A percentile compares a stretch with the other conserved stretches of the same genome.
phyloP scores from a whole-genome alignment of 1,140 invertebrate genomes.

The Heliothis subflexa region DNA sequence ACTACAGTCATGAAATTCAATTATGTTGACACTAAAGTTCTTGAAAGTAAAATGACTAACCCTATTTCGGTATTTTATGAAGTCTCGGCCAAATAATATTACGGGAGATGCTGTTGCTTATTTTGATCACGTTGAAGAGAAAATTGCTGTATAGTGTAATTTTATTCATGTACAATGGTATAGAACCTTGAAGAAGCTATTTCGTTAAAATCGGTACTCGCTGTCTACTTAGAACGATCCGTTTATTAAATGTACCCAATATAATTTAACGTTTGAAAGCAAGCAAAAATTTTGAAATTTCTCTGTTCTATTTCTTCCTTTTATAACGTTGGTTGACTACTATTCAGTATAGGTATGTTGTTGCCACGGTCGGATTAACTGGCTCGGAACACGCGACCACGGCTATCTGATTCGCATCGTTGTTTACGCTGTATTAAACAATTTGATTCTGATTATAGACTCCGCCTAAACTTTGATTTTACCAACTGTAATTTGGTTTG shows the following conservation, averaged over 20 bases:
- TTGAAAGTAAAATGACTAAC: conserved; percentile 44
- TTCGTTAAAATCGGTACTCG: not conserved
- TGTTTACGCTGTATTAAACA: conserved; percentile 81
- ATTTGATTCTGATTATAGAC: conserved; percentile 81
- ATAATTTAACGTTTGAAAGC: too few species aligned
- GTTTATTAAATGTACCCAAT: not conserved
- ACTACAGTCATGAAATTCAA: conserved; percentile 87
- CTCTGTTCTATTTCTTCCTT: conserved; percentile 63
- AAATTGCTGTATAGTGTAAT: not conserved
- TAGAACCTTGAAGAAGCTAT: not conserved
- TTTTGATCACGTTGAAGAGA: not conserved
- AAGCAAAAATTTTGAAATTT: conserved; percentile 14
- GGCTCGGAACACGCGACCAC: conserved; percentile 70
- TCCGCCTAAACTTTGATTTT: conserved; percentile 57
- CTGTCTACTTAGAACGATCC: not conserved
- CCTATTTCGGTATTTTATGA: conserved; percentile 35
- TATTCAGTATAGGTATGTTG: conserved; percentile 39
- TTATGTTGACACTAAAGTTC: conserved; percentile 52
- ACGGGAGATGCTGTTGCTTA: not conserved
- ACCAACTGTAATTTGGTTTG: conserved; percentile 38
- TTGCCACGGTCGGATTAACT: conserved; percentile 67
- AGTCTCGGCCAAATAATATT: conserved; percentile 13
- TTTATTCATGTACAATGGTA: not conserved
- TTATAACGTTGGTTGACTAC: conserved; percentile 64
- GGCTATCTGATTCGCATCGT: conserved; percentile 75